Evolutionary conservation across 2,113 vertebrate species (phyloP), one percentile per base, ranked within the genome.

Genomic region (Hippocampus comes): DNA sequence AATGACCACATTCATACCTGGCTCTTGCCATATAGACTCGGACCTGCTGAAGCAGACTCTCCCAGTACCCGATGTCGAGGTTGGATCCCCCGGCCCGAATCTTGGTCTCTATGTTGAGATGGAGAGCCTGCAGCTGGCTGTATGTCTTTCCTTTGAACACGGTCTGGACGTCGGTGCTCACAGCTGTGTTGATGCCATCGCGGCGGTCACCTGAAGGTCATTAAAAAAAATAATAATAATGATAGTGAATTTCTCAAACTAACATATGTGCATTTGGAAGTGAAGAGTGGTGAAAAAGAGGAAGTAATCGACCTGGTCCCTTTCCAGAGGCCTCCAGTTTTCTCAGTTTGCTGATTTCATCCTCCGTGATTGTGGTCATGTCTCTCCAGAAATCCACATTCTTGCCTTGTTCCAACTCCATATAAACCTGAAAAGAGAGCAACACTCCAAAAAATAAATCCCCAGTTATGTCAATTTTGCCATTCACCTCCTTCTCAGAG

Each of bases 81-180:
- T 97, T 99, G 83, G 96, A 95, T 25, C 97, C 96, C 0, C 97
- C 97, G 0, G 93, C 94, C 0, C 88, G 92, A 78, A 99, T 98
- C 91, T 97, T 98, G 66, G 89, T 85, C 92, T 99, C 96, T 0
- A 99, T 99, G 84, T 96, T 97, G 70, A 95, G 92, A 89, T 96
- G 95, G 73, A 99, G 91, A 2, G 94, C 96, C 61, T 97, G 96
- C 77, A 99, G 89, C 91, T 99, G 97, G 88, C 93, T 95, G 92
- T 97, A 98, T 0, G 97, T 98, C 92, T 99, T 99, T 3, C 97
- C 97, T 87, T 98, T 99, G 87, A 99, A 99, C 67, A 99, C 96
- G 0, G 87, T 92, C 89, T 98, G 96, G 20, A 99, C 96, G 0
- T 99, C 97, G 0, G 92, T 96, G 89, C 93, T 97, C 74, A 99